These are phyloP conservation scores for Crambe crambe DNA, from an alignment of 37 sponge, comb jelly and placozoan genomes.

Conservation along the genomic window DNA sequence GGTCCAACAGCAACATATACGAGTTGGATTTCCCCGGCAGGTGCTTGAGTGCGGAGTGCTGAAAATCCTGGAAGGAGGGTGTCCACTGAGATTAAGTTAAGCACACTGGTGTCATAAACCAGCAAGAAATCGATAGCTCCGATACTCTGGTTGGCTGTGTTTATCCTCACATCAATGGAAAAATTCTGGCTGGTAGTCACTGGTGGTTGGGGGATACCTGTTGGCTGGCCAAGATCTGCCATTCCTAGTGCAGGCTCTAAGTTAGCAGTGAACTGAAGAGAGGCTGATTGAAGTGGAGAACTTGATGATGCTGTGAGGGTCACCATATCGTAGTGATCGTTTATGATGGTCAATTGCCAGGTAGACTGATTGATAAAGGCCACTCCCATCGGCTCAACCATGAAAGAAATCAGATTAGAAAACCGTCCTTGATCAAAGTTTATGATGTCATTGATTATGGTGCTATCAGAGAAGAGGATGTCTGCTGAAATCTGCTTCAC, in stretches of 20 bases:
- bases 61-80: slow-evolving; percentile 16
- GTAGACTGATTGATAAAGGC: slow-evolving; percentile 15
- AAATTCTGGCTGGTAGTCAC: slow-evolving; percentile 35
- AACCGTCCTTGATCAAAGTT: background rate
- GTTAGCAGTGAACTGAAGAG: slow-evolving; percentile 38
- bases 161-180: slow-evolving; percentile 51
- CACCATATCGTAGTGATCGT: slow-evolving; percentile 19
- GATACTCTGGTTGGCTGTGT: slow-evolving; percentile 16
- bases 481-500: background rate
- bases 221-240: slow-evolving; percentile 49
- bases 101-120: slow-evolving; percentile 10
- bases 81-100: slow-evolving; percentile 20
- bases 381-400: slow-evolving; percentile 34
- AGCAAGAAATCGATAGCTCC: slow-evolving; percentile 31
- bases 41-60: slow-evolving; percentile 5
- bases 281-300: background rate
- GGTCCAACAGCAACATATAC: background rate
- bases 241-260: slow-evolving; percentile 22
- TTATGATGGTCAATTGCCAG: slow-evolving; percentile 10
- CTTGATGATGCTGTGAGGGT: slow-evolving; percentile 24
- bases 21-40: slow-evolving; percentile 21
- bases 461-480: slow-evolving; percentile 26
- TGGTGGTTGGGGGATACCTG: slow-evolving; percentile 51
- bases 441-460: slow-evolving; percentile 23
- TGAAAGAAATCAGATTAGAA: slow-evolving; percentile 13